Conservation (phyloP, 2,113 vertebrate species). For the Cheirogaleus medius region DNA sequence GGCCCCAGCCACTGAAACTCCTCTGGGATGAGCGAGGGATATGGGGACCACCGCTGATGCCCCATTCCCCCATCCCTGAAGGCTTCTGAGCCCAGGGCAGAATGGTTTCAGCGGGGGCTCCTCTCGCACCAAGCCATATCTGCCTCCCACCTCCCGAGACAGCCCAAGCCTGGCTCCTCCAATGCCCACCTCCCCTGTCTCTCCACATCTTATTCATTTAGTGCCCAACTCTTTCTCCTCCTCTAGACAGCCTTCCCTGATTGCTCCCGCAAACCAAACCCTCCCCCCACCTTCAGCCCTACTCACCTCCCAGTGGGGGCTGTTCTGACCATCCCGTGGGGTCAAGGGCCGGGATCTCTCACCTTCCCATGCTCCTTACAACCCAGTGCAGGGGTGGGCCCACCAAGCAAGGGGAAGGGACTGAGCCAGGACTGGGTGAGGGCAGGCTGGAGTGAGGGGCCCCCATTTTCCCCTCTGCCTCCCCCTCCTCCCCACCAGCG, state of each 20-base stretch:
- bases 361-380: not conserved
- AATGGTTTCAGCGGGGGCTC: not conserved
- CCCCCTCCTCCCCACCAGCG: not conserved
- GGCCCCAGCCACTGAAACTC: not conserved
- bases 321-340: not conserved
- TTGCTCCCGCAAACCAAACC: not conserved
- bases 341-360: not conserved
- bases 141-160: not conserved
- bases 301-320: not conserved
- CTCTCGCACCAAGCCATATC: not conserved
- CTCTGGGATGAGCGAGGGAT: not conserved
- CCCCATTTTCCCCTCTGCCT: not conserved
- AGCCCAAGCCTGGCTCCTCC: not conserved
- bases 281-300: not conserved
- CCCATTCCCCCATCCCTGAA: not conserved
- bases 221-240: not conserved
- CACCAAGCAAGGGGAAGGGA: not conserved
- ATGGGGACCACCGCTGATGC: not conserved
- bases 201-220: not conserved
- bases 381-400: not conserved
- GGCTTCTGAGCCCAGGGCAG: not conserved
- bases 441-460: not conserved
- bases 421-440: not conserved
- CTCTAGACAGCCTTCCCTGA: conserved; percentile 2
- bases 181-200: not conserved